Evolutionary conservation across 2,888 invertebrate species (phyloP), one percentile per base, ranked within the genome.

Genomic region (Stramonita haemastoma): DNA sequence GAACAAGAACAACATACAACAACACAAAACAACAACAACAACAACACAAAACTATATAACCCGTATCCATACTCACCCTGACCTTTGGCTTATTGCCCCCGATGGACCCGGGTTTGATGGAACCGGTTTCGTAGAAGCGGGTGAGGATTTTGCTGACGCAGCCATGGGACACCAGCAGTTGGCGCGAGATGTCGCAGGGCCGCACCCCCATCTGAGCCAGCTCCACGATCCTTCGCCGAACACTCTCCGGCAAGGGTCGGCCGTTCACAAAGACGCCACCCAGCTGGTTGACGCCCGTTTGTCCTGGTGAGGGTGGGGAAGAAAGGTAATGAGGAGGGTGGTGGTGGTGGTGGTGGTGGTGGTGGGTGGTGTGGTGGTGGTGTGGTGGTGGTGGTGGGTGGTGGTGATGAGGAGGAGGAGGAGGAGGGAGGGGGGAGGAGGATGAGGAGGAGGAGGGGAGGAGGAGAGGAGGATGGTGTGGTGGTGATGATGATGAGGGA

Each of bases 181-280:
- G 99, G 17, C 99, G 97, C 88, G 99, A 99, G 96, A 99, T 99
- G 96, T 99, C 99, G 96, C 99, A 99, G 29, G 99, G 99, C 84
- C 99, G 96, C 0, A 99, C 99, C 0, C 99, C 99, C 96, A 98
- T 97, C 94, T 99, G 97, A 56, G 99, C 99, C 95, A 99, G 97
- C 96, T 99, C 99, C 0, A 99, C 99, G 93, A 99, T 99, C 92
- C 98, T 97, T 92, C 98, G 97, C 91, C 99, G 97, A 32, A 99
- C 98, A 94, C 98, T 98, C 95, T 99, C 98, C 5, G 99, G 99
- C 90, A 99, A 97, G 4, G 99, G 99, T n/a, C 99, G 97, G 0
- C 99, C 99, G 96, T 99, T 99, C 22, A 99, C 99, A 96, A 99
- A 99, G 90, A 99, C 98, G 81, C 99, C 99, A 87, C 99, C 99